Base-by-base conservation (phyloP, 2,888 invertebrate genomes). In the Andrena bucephala region DNA sequence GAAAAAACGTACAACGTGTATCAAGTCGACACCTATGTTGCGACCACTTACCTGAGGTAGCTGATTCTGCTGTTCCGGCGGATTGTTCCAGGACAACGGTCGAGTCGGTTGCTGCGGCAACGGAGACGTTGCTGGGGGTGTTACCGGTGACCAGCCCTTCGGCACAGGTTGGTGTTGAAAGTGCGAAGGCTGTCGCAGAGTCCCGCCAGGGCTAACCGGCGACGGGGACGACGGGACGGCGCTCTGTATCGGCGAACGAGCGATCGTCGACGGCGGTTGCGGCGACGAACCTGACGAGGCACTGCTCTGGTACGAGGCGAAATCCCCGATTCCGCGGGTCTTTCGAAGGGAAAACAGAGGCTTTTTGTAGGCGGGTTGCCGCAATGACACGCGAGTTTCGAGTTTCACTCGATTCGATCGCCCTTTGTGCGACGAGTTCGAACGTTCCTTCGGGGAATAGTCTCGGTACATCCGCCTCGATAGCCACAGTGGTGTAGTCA, bases 121-220 rank as follows among this genome's bases (percentile, higher is more conserved):
- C 89, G 94, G 93, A 68, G 94, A 93, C 92, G 90, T 95, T 93
- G 91, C 95, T 94, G 94, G 94, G 82, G 95, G 94, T 81, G 94
- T 94, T 20, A 95, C 94, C 68, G 95, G 94, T 59, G 94, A 94
- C 95, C 95, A 95, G 80, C 89, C 89, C 79, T 91, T 93, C n/a
- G 89, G 85, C 74, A 84, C 81, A 24, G 85, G 60, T 73, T 87
- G 89, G 20, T 91, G 92, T 74, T 91, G 92, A 80, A 91, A 93
- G 75, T 91, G 89, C 79, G 92, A 91, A 66, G 92, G 92, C 78
- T 92, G 93, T 72, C 92, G 92, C 50, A 89, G 87, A 84, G 92
- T 93, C 90, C 94, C 92, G 86, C 91, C 86, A 92, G 93, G 89
- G 92, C 93, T 88, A 89, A 90, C 76, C 89, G 92, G 91, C 90